These are phyloP conservation scores for Scolopax rusticola DNA, from an alignment of 2,797 vertebrate species.

Conservation along the genomic window DNA sequence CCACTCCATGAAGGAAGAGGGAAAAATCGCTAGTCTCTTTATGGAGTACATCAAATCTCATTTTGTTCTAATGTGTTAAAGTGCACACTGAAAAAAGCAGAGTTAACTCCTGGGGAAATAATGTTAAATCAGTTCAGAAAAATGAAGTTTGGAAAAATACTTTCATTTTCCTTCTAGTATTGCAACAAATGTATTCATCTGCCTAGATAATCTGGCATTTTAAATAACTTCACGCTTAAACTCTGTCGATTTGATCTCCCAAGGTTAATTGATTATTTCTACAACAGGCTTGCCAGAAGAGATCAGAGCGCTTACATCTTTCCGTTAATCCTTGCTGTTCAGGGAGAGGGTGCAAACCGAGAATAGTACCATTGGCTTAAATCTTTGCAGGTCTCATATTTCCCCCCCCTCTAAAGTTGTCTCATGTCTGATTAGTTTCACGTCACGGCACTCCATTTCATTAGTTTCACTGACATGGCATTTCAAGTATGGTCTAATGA, in stretches of 20 bases:
- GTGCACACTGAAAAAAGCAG: constrained; percentile 68
- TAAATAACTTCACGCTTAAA: constrained; percentile 78
- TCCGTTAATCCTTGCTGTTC: constrained; percentile 77
- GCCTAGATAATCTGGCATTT: constrained; percentile 78
- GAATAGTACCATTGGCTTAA: constrained; percentile 35
- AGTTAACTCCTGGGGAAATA: constrained; percentile 77
- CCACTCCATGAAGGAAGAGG: constrained; percentile 42
- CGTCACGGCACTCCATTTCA: constrained; percentile 7
- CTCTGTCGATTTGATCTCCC: constrained; percentile 79
- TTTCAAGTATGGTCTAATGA: constrained; percentile 37
- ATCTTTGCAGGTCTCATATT: constrained; percentile 30
- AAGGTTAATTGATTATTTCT: constrained; percentile 85
- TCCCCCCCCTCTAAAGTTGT: not conserved
- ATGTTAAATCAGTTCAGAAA: constrained; percentile 74
- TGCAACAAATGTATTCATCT: constrained; percentile 71
- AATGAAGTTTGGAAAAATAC: constrained; percentile 72
- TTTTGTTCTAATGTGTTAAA: constrained; percentile 72
- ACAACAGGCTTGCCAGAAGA: constrained; percentile 77
- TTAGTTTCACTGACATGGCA: constrained; percentile 43
- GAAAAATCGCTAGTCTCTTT: constrained; percentile 53
- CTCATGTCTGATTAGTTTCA: constrained; percentile 63
- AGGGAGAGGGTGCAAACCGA: constrained; percentile 57
- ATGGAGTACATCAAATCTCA: constrained; percentile 55
- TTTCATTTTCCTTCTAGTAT: constrained; percentile 69
- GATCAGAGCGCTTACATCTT: constrained; percentile 76